phyloP scores from a whole-genome alignment of 2,113 vertebrate species.

The Pungitius pungitius region DNA sequence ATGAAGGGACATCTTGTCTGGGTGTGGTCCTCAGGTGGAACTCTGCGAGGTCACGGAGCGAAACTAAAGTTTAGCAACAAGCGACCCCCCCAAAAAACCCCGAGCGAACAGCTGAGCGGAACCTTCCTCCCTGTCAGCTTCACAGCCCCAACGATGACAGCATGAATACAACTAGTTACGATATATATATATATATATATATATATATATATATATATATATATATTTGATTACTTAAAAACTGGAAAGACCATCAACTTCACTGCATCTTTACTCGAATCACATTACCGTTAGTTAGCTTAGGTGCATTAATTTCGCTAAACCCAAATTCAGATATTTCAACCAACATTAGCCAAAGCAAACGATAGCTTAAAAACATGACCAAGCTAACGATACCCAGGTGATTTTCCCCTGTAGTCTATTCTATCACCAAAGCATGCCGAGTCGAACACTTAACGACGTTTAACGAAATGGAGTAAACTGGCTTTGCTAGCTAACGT shows the following conservation, averaged over 20 bases:
- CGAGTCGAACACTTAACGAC: not conserved
- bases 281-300: conserved; percentile 4
- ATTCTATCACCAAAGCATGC: too few relatives aligned
- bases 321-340: not conserved
- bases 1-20: conserved; percentile 93
- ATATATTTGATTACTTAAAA: not conserved
- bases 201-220: too few relatives aligned
- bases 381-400: conserved; percentile 5
- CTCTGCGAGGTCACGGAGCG: conserved; percentile 58
- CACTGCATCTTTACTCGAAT: not conserved
- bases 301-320: not conserved
- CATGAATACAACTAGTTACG: not conserved
- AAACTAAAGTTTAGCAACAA: conserved; percentile 38
- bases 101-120: not conserved
- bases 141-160: not conserved
- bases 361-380: not conserved
- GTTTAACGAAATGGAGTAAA: too few relatives aligned
- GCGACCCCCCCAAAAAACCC: not conserved
- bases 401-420: not conserved
- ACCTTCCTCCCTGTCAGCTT: not conserved
- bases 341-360: not conserved
- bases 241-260: not conserved
- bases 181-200: too few relatives aligned
- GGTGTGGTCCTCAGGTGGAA: conserved; percentile 72
- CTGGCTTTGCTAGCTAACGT: not conserved